Conservation (phyloP, 2,888 invertebrate species). For the Machimus rusticus region DNA sequence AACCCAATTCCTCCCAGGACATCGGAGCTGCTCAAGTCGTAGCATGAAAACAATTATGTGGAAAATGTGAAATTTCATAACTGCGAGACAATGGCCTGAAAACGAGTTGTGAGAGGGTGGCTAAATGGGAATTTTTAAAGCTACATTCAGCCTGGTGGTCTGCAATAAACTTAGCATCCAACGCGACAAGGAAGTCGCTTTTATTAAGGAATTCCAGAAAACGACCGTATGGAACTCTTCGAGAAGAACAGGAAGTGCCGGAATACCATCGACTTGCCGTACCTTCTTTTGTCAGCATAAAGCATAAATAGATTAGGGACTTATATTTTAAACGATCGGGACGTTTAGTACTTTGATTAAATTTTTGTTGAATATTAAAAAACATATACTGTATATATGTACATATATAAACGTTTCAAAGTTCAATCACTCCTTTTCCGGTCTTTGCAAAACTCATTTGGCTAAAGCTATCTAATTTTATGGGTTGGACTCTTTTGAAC, state of each 20-base stretch:
- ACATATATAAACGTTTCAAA: not conserved
- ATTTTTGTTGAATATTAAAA: not conserved
- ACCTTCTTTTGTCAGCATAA: not conserved
- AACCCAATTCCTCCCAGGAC: constrained; percentile 5
- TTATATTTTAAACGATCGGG: not conserved
- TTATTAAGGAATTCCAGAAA: constrained; percentile 22
- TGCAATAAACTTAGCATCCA: constrained; percentile 2
- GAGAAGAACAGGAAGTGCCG: not conserved
- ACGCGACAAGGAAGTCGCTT: constrained; percentile 25
- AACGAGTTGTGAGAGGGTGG: constrained; percentile 5
- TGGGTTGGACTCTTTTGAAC: not conserved
- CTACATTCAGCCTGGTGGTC: not conserved
- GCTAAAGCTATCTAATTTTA: not conserved
- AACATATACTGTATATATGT: not conserved
- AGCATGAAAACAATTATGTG: constrained; percentile 22
- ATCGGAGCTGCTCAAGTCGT: not conserved
- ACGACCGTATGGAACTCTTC: not conserved
- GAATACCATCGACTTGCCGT: not conserved
- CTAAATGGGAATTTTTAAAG: constrained; percentile 7
- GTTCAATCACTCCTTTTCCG: not conserved
- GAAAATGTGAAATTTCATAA: constrained; percentile 33
- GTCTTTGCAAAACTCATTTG: not conserved
- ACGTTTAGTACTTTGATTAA: not conserved
- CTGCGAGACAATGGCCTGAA: constrained; percentile 21
- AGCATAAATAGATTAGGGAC: not conserved